phyloP scores from a whole-genome alignment of 2,888 invertebrate species.

The Anorthoa munda region DNA sequence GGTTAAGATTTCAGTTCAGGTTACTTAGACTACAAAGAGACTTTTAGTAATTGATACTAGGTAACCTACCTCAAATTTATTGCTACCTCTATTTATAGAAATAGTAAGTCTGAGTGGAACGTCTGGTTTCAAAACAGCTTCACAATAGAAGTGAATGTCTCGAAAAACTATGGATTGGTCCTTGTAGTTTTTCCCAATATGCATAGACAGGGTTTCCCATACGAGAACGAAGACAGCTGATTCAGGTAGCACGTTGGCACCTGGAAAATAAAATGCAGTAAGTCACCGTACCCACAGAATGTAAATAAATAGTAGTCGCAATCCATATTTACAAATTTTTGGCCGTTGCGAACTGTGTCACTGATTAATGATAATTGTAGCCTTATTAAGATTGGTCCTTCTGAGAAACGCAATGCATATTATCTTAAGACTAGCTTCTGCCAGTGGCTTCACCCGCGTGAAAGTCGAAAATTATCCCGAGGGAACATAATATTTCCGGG shows the following conservation, averaged over 20 bases:
- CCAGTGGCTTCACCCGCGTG: too few relatives aligned
- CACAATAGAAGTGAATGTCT: conserved; percentile 70
- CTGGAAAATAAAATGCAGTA: conserved; percentile 68
- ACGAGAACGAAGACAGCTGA: conserved; percentile 88
- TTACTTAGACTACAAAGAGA: conserved; percentile 2
- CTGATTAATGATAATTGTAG: not conserved
- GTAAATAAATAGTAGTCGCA: not conserved
- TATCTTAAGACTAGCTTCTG: too few relatives aligned
- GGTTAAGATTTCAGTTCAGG: conserved; percentile 14
- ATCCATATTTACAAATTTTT: not conserved
- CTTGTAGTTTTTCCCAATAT: conserved; percentile 79
- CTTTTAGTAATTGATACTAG: conserved; percentile 9
- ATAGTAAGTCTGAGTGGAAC: conserved; percentile 64
- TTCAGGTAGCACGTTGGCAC: conserved; percentile 93
- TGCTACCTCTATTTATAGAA: conserved; percentile 69
- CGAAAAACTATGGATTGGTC: conserved; percentile 69
- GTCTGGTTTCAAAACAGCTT: conserved; percentile 65
- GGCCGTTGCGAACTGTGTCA: not conserved
- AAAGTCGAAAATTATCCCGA: too few relatives aligned
- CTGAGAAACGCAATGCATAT: too few relatives aligned
- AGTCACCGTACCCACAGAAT: not conserved
- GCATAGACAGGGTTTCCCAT: conserved; percentile 89
- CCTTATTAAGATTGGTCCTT: not conserved
- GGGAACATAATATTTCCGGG: too few relatives aligned
- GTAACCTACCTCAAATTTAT: conserved; percentile 74